These are phyloP conservation scores for Crax fasciolata DNA, from an alignment of 2,797 vertebrate genomes.

Conservation along the genomic window DNA sequence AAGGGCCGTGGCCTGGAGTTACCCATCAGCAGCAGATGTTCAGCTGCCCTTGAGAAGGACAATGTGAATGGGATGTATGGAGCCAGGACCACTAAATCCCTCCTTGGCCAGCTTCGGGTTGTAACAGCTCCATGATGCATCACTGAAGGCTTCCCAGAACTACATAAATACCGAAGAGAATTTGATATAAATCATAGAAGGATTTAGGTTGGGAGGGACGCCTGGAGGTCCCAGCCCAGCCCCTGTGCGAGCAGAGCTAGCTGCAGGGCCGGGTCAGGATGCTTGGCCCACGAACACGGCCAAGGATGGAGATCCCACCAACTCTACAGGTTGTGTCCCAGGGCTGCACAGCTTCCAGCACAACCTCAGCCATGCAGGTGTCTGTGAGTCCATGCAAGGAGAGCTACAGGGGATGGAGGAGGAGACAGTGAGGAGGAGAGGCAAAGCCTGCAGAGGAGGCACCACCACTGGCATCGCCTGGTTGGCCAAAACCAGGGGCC, in stretches of 20 bases:
- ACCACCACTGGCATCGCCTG: neutral
- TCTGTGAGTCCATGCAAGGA: neutral
- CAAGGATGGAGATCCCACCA: neutral
- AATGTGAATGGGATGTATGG: slow-evolving; percentile 50
- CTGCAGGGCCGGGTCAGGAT: neutral
- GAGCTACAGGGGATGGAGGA: neutral
- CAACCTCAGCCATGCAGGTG: accelerated
- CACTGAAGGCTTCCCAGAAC: slow-evolving; percentile 66
- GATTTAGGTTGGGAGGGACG: slow-evolving; percentile 41
- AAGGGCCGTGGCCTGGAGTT: neutral
- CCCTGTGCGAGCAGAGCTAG: neutral
- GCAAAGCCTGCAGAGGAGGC: neutral
- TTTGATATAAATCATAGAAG: slow-evolving; percentile 43
- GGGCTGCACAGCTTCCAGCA: neutral
- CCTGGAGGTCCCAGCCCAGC: slow-evolving; percentile 42
- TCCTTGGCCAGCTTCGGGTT: slow-evolving; percentile 18
- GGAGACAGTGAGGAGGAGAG: neutral
- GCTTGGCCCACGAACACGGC: neutral
- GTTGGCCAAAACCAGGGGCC: neutral
- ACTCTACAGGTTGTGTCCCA: neutral
- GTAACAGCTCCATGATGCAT: neutral
- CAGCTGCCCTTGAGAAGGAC: slow-evolving; percentile 36
- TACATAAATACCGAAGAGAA: slow-evolving; percentile 49
- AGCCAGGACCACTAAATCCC: slow-evolving; percentile 74
- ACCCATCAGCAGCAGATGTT: slow-evolving; percentile 45